phyloP scores from a whole-genome alignment of 2,888 invertebrate genomes.

The Cybosia mesomella region DNA sequence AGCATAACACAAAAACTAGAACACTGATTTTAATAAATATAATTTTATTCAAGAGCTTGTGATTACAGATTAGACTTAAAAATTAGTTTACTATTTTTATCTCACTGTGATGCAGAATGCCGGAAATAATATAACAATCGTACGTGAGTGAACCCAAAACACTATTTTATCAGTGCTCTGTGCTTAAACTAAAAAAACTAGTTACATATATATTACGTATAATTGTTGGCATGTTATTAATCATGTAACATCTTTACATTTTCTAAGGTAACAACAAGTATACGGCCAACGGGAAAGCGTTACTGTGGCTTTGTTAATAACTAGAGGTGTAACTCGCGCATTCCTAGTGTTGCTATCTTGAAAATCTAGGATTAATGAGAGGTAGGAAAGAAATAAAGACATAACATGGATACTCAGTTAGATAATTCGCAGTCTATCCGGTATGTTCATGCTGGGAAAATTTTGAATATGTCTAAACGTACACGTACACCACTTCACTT shows the following conservation, averaged over 20 bases:
- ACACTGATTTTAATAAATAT: background rate
- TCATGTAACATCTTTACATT: background rate
- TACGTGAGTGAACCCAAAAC: conserved; percentile 4
- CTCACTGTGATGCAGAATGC: background rate
- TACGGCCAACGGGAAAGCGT: background rate
- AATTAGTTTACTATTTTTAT: conserved; percentile 6
- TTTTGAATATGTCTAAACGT: background rate
- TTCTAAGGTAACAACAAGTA: background rate
- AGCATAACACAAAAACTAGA: background rate
- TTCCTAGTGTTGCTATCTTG: no score
- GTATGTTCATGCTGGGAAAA: background rate
- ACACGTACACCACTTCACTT: no score
- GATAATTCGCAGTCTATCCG: background rate
- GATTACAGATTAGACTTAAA: background rate
- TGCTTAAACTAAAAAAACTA: background rate
- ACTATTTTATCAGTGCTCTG: background rate
- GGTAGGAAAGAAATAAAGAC: no score
- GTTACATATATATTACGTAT: background rate
- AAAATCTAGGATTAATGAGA: no score
- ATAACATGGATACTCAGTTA: no score
- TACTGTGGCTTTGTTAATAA: background rate
- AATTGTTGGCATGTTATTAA: conserved; percentile 2
- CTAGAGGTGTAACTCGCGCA: background rate
- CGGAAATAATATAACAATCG: conserved; percentile 2
- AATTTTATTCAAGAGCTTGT: background rate